Evolutionary conservation across 2,797 vertebrate species (phyloP).

Genomic region (Gila robusta): DNA sequence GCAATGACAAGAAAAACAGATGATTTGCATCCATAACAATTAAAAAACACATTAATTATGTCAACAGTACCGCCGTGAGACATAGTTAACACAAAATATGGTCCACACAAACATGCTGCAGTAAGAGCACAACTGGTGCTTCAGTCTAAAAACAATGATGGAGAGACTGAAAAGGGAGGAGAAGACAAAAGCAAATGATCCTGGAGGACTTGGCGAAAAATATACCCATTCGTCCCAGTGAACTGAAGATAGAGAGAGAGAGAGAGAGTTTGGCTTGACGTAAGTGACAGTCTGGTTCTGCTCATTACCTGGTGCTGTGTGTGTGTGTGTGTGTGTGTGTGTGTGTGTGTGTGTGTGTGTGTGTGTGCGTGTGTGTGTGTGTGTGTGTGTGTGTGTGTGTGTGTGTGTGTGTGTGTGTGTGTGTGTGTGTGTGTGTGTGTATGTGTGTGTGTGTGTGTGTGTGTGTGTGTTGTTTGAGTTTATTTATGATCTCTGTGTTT

Average conservation of each 20-base stretch:
- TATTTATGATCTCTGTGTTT: no score
- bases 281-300: slow-evolving; percentile 36
- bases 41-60: slow-evolving; percentile 16
- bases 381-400: slow-evolving; percentile 23
- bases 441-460: slow-evolving; percentile 38
- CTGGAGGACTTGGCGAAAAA: background rate
- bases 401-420: slow-evolving; percentile 30
- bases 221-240: background rate
- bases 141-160: background rate
- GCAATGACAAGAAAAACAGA: slow-evolving; percentile 1
- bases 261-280: slow-evolving; percentile 17
- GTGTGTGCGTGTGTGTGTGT: slow-evolving; percentile 35
- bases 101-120: background rate
- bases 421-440: slow-evolving; percentile 10
- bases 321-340: slow-evolving; percentile 30
- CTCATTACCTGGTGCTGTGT: slow-evolving; percentile 3
- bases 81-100: background rate
- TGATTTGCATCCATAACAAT: slow-evolving; percentile 27
- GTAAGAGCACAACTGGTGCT: background rate
- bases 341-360: slow-evolving; percentile 21
- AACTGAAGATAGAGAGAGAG: slow-evolving; percentile 10
- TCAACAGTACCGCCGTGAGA: background rate
- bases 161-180: slow-evolving; percentile 4
- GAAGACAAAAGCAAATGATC: slow-evolving; percentile 13
- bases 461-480: background rate